phyloP scores from a whole-genome alignment of 2,888 invertebrate species.

The Dioctria linearis region DNA sequence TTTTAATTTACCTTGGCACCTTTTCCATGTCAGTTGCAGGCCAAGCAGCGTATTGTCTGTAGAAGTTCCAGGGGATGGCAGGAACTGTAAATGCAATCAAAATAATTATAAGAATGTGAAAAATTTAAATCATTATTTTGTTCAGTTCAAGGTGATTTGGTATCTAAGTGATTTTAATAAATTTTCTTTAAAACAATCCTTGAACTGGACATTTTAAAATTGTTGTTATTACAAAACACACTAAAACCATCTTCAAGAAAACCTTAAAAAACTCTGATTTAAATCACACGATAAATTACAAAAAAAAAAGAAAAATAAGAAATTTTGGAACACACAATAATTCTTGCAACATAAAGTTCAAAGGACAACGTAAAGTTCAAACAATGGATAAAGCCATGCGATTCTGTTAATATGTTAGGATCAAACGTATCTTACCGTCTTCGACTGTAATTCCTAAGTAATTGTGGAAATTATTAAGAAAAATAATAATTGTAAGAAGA shows the following conservation, averaged over 20 bases:
- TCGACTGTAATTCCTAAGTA: too few species aligned
- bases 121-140: background rate
- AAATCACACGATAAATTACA: background rate
- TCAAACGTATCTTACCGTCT: background rate
- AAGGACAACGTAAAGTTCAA: background rate
- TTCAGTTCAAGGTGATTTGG: background rate
- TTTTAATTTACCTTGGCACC: constrained; percentile 67
- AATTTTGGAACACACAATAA: background rate
- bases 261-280: too few species aligned
- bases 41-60: constrained; percentile 68
- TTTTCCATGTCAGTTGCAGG: constrained; percentile 67
- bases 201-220: too few species aligned
- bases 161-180: too few species aligned
- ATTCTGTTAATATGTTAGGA: background rate
- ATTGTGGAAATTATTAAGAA: too few species aligned
- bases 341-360: background rate
- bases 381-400: background rate
- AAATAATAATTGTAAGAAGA: too few species aligned
- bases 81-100: constrained; percentile 64
- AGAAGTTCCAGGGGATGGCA: constrained; percentile 70
- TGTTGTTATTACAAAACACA: background rate
- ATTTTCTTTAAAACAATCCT: too few species aligned
- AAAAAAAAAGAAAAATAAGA: background rate
- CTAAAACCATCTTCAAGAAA: background rate
- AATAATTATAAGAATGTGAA: background rate